phyloP scores from a whole-genome alignment of 1,140 invertebrate species.

The Globodera rostochiensis region DNA sequence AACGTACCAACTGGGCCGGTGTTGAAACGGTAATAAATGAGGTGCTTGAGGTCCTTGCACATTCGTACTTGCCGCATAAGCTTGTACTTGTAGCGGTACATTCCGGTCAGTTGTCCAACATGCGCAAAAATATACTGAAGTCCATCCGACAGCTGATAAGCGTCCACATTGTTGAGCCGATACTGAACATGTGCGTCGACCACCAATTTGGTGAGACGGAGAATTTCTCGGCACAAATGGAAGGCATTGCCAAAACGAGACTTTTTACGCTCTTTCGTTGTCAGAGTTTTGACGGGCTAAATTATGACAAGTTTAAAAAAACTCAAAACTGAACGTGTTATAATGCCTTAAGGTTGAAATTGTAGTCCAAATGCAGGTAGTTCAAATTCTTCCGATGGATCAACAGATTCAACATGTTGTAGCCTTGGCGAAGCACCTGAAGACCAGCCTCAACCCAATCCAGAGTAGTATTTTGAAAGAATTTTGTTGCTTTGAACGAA shows the following conservation, averaged over 20 bases:
- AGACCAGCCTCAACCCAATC: constrained; percentile 99
- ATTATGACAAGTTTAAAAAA: background rate
- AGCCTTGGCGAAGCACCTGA: constrained; percentile 96
- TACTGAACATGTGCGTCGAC: constrained; percentile 99
- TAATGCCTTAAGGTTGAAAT: constrained; percentile 88
- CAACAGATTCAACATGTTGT: constrained; percentile 98
- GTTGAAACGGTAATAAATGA: constrained; percentile 99
- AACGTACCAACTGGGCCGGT: constrained; percentile 73
- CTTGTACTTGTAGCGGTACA: constrained; percentile 91
- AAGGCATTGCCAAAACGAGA: constrained; percentile 99
- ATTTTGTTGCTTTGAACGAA: constrained; percentile 99
- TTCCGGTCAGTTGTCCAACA: constrained; percentile 97
- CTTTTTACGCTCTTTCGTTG: constrained; percentile 94
- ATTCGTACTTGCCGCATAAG: constrained; percentile 98
- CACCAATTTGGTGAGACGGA: constrained; percentile 93
- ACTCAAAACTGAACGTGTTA: background rate
- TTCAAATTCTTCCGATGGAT: constrained; percentile 99
- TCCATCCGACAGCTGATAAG: constrained; percentile 92
- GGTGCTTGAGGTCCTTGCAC: constrained; percentile 99
- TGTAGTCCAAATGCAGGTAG: constrained; percentile 98
- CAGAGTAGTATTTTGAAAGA: constrained; percentile 97
- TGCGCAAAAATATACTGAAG: constrained; percentile 99
- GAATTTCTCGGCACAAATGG: constrained; percentile 96
- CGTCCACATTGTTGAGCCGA: constrained; percentile 96
- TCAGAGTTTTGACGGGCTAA: constrained; percentile 92